phyloP scores from a whole-genome alignment of 2,113 vertebrate species.

The Tragelaphus imberbis region DNA sequence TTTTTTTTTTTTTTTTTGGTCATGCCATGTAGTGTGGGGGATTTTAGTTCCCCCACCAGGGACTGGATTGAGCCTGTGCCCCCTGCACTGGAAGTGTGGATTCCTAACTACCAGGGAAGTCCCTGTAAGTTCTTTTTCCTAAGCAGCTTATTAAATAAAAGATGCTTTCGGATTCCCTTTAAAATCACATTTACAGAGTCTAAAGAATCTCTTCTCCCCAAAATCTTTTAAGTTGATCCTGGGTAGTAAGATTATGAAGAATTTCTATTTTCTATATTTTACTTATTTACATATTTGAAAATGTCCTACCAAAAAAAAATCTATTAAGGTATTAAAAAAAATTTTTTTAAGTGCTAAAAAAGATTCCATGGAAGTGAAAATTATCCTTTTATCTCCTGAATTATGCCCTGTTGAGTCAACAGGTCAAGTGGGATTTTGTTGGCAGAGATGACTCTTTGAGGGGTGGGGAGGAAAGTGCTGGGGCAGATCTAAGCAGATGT shows the following conservation, averaged over 20 bases:
- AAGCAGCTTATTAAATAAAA: slow-evolving; percentile 22
- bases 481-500: not conserved
- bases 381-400: not conserved
- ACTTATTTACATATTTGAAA: not conserved
- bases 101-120: not conserved
- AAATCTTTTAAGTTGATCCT: not conserved
- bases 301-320: not conserved
- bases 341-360: not conserved
- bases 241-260: not conserved
- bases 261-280: not conserved
- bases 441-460: not conserved
- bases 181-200: not conserved
- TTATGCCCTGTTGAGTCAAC: not conserved
- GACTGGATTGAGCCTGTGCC: not conserved
- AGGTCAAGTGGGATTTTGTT: not conserved
- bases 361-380: not conserved
- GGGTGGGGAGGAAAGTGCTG: not conserved
- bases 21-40: not conserved
- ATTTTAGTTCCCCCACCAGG: not conserved
- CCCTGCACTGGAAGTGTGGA: not conserved
- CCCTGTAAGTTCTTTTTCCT: not conserved
- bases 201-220: not conserved
- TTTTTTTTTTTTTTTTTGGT: not conserved
- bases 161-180: not conserved
- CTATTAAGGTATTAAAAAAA: not conserved